Conservation (phyloP, 2,113 vertebrate species). For the Pachyramphus minor region DNA sequence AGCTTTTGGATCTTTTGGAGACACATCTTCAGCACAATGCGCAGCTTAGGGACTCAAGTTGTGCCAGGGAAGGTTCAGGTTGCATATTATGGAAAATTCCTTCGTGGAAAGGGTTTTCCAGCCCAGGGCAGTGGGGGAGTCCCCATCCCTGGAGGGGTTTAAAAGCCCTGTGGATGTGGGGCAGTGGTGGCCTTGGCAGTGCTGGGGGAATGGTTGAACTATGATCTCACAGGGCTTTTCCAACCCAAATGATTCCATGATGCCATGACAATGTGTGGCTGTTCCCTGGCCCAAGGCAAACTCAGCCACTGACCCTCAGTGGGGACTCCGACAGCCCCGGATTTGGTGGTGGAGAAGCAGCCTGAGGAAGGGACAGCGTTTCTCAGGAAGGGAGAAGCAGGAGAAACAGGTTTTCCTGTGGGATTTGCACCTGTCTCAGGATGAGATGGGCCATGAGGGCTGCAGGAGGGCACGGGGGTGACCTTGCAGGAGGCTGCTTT, state of each 20-base stretch:
- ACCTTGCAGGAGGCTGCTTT: neutral
- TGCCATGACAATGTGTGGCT: neutral
- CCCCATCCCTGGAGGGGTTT: neutral
- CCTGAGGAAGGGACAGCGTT: neutral
- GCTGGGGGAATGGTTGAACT: neutral
- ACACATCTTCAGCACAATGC: neutral
- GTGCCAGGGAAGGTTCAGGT: neutral
- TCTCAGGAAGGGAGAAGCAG: neutral
- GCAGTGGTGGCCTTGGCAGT: neutral
- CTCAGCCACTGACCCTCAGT: neutral
- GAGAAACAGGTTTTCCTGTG: neutral
- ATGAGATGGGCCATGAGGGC: neutral
- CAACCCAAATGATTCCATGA: neutral
- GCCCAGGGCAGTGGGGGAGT: neutral
- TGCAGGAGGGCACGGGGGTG: neutral
- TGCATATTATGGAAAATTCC: neutral
- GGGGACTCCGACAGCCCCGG: neutral
- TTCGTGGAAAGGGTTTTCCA: neutral
- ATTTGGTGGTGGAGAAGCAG: neutral
- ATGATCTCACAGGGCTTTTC: neutral
- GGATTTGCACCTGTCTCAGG: neutral
- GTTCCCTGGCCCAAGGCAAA: neutral
- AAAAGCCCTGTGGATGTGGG: neutral
- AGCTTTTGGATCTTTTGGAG: neutral
- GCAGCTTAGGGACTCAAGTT: neutral